A percentile compares a stretch with the other conserved stretches of the same genome.
These are phyloP conservation scores for Acipenser oxyrinchus DNA, from an alignment of 2,797 vertebrate genomes.

Conservation along the genomic window DNA sequence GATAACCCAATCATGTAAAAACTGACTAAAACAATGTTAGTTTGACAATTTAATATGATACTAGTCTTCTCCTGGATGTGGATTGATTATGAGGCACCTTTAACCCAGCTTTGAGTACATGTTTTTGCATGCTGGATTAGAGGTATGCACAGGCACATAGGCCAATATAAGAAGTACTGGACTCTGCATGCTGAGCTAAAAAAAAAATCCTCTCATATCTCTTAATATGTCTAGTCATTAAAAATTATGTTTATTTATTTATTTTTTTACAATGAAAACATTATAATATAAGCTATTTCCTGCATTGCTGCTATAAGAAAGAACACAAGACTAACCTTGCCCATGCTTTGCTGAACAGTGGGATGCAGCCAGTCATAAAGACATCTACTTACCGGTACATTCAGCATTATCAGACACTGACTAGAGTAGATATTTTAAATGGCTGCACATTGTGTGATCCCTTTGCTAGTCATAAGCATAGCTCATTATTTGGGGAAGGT, in stretches of 20 bases:
- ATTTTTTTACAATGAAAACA: conserved; percentile 75
- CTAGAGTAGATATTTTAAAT: conserved; percentile 42
- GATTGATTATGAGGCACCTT: conserved; percentile 80
- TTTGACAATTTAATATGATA: conserved; percentile 40
- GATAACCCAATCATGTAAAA: conserved; percentile 33
- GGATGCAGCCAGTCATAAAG: conserved; percentile 66
- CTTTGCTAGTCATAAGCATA: conserved; percentile 54
- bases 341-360: conserved; percentile 83
- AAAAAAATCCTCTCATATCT: conserved; percentile 8
- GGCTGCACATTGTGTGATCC: conserved; percentile 25
- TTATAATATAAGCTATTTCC: conserved; percentile 80
- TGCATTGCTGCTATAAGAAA: conserved; percentile 82
- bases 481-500: conserved; percentile 60
- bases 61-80: conserved; percentile 52
- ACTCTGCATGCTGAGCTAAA: conserved; percentile 88
- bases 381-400: conserved; percentile 45
- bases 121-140: conserved; percentile 74
- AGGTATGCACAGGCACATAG: conserved; percentile 72
- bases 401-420: conserved; percentile 59
- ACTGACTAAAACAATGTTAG: not conserved
- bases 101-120: conserved; percentile 71
- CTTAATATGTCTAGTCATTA: conserved; percentile 46
- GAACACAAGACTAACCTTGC: conserved; percentile 81
- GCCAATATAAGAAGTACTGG: conserved; percentile 74
- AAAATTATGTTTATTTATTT: conserved; percentile 53